Conservation (phyloP, 2,888 invertebrate species). For the Neocrepidodera transversa region DNA sequence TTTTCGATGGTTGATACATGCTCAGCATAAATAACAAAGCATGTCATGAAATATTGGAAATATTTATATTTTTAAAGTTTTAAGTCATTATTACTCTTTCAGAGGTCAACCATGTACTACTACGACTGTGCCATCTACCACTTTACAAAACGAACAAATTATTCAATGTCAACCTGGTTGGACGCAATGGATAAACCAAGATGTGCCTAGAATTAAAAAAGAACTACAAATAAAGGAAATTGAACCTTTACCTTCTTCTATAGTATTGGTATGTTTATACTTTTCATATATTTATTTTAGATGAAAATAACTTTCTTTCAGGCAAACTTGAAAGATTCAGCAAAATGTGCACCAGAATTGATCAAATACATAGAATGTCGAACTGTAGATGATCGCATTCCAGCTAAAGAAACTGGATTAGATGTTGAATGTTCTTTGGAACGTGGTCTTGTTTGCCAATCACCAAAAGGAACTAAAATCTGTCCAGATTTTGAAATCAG, state of each 20-base stretch:
- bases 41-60: too few species aligned
- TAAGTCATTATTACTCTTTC: too few species aligned
- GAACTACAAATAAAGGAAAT: constrained; percentile 61
- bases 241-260: constrained; percentile 65
- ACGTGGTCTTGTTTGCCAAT: constrained; percentile 73
- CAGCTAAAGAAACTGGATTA: constrained; percentile 74
- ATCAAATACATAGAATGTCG: constrained; percentile 81
- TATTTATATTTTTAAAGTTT: too few species aligned
- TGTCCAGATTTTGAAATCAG: constrained; percentile 88
- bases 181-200: constrained; percentile 79
- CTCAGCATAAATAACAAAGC: too few species aligned
- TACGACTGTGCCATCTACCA: constrained; percentile 34
- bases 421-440: constrained; percentile 79
- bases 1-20: too few species aligned
- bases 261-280: constrained; percentile 62
- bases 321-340: constrained; percentile 62
- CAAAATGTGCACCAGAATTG: constrained; percentile 62
- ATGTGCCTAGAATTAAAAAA: constrained; percentile 54
- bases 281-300: neutral
- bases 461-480: constrained; percentile 48
- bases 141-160: constrained; percentile 45
- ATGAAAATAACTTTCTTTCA: constrained; percentile 22
- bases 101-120: constrained; percentile 72
- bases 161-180: constrained; percentile 74
- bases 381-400: constrained; percentile 68